Conservation (phyloP, 2,888 invertebrate species). For the Schizotus pectinicornis region DNA sequence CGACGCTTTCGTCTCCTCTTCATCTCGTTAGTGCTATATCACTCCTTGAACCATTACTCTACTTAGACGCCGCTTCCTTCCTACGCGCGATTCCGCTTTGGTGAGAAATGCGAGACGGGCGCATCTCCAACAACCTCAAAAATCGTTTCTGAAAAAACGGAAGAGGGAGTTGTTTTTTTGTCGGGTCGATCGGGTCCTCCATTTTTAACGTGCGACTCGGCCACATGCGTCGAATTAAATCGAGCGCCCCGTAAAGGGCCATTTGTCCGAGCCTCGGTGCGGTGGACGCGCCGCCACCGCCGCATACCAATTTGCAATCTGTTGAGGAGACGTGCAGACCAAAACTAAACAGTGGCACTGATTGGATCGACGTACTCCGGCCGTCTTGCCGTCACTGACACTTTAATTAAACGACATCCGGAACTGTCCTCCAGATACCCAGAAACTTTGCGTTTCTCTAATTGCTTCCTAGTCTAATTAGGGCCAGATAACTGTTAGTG, state of each 20-base stretch:
- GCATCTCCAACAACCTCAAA: not conserved
- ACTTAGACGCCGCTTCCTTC: constrained; percentile 40
- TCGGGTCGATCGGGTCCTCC: constrained; percentile 11
- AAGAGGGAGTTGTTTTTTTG: not conserved
- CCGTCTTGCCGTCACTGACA: constrained; percentile 30
- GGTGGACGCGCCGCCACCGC: constrained; percentile 20
- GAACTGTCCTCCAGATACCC: constrained; percentile 23
- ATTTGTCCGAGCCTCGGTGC: constrained; percentile 30
- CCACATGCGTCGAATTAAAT: constrained; percentile 35
- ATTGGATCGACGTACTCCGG: constrained; percentile 30
- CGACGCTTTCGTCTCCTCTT: constrained; percentile 39
- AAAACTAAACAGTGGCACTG: constrained; percentile 13
- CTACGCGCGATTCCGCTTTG: constrained; percentile 26
- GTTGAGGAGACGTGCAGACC: constrained; percentile 4
- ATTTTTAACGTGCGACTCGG: constrained; percentile 29
- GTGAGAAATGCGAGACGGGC: constrained; percentile 15
- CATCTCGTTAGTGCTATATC: constrained; percentile 42
- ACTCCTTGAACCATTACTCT: constrained; percentile 40
- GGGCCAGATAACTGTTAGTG: constrained; percentile 24
- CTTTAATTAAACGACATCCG: constrained; percentile 36
- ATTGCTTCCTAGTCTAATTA: constrained; percentile 32
- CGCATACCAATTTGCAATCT: constrained; percentile 34
- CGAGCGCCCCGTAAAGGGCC: constrained; percentile 31
- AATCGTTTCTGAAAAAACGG: not conserved
- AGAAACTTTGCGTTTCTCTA: constrained; percentile 32